A percentile compares a stretch with the other conserved stretches of the same genome.
Conservation (phyloP, 35 echinoderm and acorn worm genomes). For the Strongylocentrotus purpuratus region DNA sequence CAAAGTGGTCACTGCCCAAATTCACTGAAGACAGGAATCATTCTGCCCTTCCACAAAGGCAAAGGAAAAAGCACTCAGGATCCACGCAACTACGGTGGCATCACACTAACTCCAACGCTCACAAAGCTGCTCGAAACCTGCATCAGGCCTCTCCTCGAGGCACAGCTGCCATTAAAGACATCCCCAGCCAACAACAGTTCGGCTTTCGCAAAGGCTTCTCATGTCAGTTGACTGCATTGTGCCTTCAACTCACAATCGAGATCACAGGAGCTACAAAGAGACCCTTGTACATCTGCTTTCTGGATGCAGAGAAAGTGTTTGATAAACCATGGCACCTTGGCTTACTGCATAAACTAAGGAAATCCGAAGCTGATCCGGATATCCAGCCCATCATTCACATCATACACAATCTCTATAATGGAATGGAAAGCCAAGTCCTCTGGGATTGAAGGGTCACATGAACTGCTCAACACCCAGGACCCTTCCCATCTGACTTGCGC, state of each 20-base stretch:
- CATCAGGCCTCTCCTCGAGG: not conserved
- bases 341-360: too few species aligned
- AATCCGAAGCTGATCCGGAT: too few species aligned
- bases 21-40: too few species aligned
- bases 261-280: not conserved
- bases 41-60: too few species aligned
- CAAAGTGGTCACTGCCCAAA: too few species aligned
- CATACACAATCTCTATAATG: too few species aligned
- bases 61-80: not conserved
- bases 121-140: not conserved
- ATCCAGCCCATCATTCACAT: too few species aligned
- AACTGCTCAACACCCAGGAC: too few species aligned
- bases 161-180: not conserved
- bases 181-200: not conserved
- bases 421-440: too few species aligned
- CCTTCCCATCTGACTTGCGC: too few species aligned
- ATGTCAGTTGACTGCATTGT: not conserved
- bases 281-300: not conserved
- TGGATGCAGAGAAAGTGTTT: not conserved
- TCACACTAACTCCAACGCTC: too few species aligned
- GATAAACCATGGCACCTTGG: not conserved
- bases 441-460: too few species aligned
- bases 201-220: not conserved
- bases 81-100: not conserved
- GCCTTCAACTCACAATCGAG: not conserved